These are phyloP conservation scores for Pogonognathellus flavescens DNA, from an alignment of 1,140 invertebrate genomes.

Conservation along the genomic window DNA sequence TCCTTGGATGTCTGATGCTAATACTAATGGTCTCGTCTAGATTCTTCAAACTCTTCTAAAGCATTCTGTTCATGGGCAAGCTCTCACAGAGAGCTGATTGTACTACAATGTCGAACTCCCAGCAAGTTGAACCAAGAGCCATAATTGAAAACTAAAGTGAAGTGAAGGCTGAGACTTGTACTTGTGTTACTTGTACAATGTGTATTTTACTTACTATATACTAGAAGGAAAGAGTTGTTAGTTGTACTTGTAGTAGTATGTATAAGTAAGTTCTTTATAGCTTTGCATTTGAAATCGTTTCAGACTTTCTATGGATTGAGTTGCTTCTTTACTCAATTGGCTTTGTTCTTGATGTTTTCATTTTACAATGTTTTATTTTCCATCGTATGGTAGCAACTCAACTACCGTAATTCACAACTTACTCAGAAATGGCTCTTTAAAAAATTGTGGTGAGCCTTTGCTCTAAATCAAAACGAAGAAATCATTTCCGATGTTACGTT, in stretches of 20 bases:
- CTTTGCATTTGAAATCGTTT: conserved; percentile 15
- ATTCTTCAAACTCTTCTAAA: neutral
- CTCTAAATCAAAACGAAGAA: too few relatives aligned
- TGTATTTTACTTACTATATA: too few relatives aligned
- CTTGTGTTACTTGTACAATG: too few relatives aligned
- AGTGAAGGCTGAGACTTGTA: conserved; percentile 1
- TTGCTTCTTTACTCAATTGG: too few relatives aligned
- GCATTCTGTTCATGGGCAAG: neutral
- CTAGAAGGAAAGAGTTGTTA: too few relatives aligned
- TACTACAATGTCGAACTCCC: neutral
- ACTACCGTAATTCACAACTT: too few relatives aligned
- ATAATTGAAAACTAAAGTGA: conserved; percentile 44
- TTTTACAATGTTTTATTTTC: conserved; percentile 3
- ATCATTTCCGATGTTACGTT: too few relatives aligned
- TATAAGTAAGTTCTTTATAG: conserved; percentile 6
- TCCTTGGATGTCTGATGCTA: conserved; percentile 31
- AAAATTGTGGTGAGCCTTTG: too few relatives aligned
- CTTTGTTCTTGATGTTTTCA: neutral
- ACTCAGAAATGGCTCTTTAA: too few relatives aligned
- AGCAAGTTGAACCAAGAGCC: conserved; percentile 24
- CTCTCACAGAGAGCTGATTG: neutral
- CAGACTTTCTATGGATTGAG: neutral
- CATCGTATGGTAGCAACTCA: neutral
- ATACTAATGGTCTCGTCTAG: neutral
- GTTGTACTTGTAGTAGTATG: too few relatives aligned